phyloP scores from a whole-genome alignment of 2,797 vertebrate genomes.

The Xyrichtys novacula region DNA sequence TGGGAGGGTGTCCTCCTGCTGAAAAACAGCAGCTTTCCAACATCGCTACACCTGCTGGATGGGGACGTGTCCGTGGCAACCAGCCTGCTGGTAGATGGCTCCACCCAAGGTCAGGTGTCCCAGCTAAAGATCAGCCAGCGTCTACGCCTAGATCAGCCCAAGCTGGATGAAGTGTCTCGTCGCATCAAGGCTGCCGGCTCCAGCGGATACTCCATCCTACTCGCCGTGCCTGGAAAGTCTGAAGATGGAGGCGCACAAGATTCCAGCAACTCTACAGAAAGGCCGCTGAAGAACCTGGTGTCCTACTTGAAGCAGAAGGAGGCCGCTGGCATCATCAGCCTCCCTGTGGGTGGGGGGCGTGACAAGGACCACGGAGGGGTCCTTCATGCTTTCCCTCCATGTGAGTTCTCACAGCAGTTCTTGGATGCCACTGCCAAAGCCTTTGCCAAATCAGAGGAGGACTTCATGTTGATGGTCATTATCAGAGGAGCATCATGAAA shows the following conservation, averaged over 20 bases:
- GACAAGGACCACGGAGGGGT: conserved; percentile 98
- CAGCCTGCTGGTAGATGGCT: conserved; percentile 89
- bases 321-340: conserved; percentile 98
- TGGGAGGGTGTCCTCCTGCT: conserved; percentile 97
- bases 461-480: conserved; percentile 99
- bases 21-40: conserved; percentile 98
- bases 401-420: conserved; percentile 98
- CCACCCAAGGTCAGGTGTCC: conserved; percentile 88
- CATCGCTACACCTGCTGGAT: conserved; percentile 96
- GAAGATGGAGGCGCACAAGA: conserved; percentile 85
- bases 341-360: conserved; percentile 93
- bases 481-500: conserved; percentile 95
- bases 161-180: conserved; percentile 96
- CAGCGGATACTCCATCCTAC: conserved; percentile 90
- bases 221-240: conserved; percentile 90
- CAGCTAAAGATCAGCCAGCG: conserved; percentile 99
- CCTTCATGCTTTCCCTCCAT: conserved; percentile 97
- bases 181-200: conserved; percentile 96
- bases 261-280: conserved; percentile 88
- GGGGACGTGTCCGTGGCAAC: conserved; percentile 91
- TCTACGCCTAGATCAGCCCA: conserved; percentile 96
- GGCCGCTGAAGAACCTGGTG: conserved; percentile 98
- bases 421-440: conserved; percentile 97
- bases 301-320: conserved; percentile 99
- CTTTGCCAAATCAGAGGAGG: conserved; percentile 97